Percentiles rank a stretch among this genome's conserved stretches.
Evolutionary conservation across 2,888 invertebrate genomes (phyloP).

Genomic region (Resseliella maxima): DNA sequence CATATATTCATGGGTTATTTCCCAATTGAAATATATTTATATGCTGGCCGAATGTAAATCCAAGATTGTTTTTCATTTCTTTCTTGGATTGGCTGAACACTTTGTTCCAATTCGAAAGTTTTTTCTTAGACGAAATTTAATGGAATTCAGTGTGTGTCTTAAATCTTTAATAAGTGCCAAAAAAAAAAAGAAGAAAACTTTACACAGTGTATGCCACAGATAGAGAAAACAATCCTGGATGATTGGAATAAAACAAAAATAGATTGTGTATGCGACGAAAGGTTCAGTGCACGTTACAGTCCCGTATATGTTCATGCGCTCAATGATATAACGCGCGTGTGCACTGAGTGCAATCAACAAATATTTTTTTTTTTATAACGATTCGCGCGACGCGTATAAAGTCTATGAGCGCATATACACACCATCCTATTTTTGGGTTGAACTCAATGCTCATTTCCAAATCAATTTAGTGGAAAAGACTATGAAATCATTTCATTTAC

Average conservation of each 20-base stretch:
- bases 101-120: not conserved
- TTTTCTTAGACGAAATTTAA: not conserved
- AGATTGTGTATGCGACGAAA: slow-evolving; percentile 18
- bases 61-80: too few relatives aligned
- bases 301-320: not conserved
- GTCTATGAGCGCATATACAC: not conserved
- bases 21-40: too few relatives aligned
- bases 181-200: not conserved
- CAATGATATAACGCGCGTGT: slow-evolving; percentile 21
- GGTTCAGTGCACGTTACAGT: slow-evolving; percentile 35
- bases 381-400: not conserved
- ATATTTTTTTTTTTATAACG: not conserved
- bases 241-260: slow-evolving; percentile 22
- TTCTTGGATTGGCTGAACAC: not conserved
- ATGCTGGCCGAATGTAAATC: too few relatives aligned
- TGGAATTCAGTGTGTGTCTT: not conserved
- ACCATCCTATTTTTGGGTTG: slow-evolving; percentile 34
- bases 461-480: not conserved
- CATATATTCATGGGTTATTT: too few relatives aligned
- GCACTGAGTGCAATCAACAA: not conserved
- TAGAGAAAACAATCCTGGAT: slow-evolving; percentile 22
- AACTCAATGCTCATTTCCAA: slow-evolving; percentile 36
- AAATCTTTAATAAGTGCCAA: not conserved
- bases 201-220: not conserved
- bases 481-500: slow-evolving; percentile 68